Evolutionary conservation across 1,140 invertebrate species (phyloP).

Genomic region (Elymnias hypermnestra): DNA sequence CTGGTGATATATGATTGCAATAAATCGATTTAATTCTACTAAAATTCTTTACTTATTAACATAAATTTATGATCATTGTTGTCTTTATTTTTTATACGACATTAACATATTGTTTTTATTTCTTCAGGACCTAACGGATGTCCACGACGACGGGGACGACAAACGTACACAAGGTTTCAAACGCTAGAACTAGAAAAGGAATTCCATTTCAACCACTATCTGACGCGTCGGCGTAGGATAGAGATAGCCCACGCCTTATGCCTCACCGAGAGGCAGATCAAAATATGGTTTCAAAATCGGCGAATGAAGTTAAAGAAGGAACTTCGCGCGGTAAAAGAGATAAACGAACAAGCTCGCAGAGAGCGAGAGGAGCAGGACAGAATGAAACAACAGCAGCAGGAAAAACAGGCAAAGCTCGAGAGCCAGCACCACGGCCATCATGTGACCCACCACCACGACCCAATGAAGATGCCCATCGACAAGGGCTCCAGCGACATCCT

Average conservation of each 20-base stretch:
- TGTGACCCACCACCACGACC: slow-evolving; percentile 75
- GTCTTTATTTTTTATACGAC: slow-evolving; percentile 15
- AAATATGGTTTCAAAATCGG: slow-evolving; percentile 98
- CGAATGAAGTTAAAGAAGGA: slow-evolving; percentile 99
- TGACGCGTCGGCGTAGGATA: slow-evolving; percentile 95
- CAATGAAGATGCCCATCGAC: slow-evolving; percentile 79
- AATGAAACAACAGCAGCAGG: slow-evolving; percentile 92
- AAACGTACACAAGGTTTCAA: slow-evolving; percentile 97
- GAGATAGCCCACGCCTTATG: slow-evolving; percentile 98
- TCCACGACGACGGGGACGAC: slow-evolving; percentile 92
- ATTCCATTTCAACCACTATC: slow-evolving; percentile 98
- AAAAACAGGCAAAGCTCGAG: slow-evolving; percentile 87
- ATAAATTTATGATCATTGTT: slow-evolving; percentile 21
- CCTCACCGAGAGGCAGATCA: slow-evolving; percentile 96
- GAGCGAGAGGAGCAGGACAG: slow-evolving; percentile 93
- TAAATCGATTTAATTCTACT: slow-evolving; percentile 42
- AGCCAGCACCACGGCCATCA: slow-evolving; percentile 75
- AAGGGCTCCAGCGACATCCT: slow-evolving; percentile 80
- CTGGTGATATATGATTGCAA: slow-evolving; percentile 48
- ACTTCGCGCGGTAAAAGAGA: slow-evolving; percentile 93
- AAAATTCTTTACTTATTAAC: slow-evolving; percentile 20
- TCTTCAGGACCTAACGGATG: slow-evolving; percentile 96
- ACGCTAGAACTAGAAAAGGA: slow-evolving; percentile 97
- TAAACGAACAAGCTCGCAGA: slow-evolving; percentile 93
- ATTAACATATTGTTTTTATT: slow-evolving; percentile 37